These are phyloP conservation scores for Pionites leucogaster DNA, from an alignment of 2,113 vertebrate species.

Conservation along the genomic window DNA sequence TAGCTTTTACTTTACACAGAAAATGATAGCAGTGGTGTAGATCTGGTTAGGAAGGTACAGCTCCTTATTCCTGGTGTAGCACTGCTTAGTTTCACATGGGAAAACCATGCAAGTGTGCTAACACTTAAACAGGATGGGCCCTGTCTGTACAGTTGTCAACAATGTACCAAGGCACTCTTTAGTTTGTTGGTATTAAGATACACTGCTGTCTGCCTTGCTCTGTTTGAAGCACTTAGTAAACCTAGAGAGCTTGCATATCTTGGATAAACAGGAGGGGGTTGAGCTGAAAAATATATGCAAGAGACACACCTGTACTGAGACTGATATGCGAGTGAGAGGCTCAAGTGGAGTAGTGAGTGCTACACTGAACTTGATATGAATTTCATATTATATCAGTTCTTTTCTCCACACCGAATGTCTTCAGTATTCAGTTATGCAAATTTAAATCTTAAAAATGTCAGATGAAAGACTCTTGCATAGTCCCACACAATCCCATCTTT, in stretches of 20 bases:
- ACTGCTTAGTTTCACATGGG: not conserved
- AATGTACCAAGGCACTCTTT: not conserved
- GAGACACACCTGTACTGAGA: not conserved
- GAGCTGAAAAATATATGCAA: not conserved
- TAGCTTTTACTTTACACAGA: not conserved
- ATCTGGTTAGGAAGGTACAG: not conserved
- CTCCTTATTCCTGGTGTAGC: not conserved
- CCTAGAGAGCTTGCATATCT: not conserved
- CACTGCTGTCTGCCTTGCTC: not conserved
- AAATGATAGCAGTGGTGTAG: accelerated
- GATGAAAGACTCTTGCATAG: not conserved
- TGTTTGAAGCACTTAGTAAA: not conserved
- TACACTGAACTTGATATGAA: not conserved
- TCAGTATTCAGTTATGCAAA: not conserved
- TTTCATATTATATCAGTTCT: not conserved
- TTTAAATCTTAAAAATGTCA: not conserved
- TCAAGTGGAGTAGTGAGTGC: not conserved
- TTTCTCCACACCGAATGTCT: not conserved
- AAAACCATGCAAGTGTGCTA: not conserved
- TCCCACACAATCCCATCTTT: not conserved
- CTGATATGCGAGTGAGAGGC: not conserved
- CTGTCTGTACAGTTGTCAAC: not conserved
- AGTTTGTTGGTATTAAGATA: not conserved
- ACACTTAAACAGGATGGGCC: not conserved
- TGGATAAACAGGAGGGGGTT: not conserved